Evolutionary conservation across 2,113 vertebrate genomes (phyloP).

Genomic region (Trinectes maculatus): DNA sequence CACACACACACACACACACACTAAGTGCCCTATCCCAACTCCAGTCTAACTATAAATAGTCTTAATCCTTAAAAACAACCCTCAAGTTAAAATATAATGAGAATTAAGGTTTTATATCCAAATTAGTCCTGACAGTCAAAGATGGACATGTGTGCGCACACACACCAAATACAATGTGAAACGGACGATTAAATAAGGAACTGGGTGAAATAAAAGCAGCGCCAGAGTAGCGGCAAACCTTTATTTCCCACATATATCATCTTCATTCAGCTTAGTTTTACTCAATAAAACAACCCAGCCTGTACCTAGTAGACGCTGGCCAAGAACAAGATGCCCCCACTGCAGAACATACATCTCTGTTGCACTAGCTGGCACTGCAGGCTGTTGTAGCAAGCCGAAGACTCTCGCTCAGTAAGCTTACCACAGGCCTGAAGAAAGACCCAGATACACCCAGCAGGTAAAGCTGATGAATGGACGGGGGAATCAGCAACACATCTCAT

Average conservation of each 20-base stretch:
- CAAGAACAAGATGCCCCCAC: slow-evolving; percentile 18
- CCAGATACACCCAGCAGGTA: slow-evolving; percentile 35
- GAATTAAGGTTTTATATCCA: no score
- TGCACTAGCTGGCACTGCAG: slow-evolving; percentile 4
- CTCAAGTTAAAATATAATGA: no score
- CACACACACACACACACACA: neutral
- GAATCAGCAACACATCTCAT: slow-evolving; percentile 42
- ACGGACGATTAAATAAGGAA: neutral
- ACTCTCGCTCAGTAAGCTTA: slow-evolving; percentile 21
- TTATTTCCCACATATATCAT: neutral
- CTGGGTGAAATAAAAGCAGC: neutral
- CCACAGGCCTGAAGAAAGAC: slow-evolving; percentile 24
- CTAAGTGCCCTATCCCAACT: no score
- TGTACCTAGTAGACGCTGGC: slow-evolving; percentile 8
- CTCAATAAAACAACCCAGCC: neutral
- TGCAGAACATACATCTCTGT: slow-evolving; percentile 2
- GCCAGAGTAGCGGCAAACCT: neutral
- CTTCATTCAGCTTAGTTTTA: neutral
- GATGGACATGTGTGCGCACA: no score
- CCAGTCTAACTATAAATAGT: no score
- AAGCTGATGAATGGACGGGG: slow-evolving; percentile 43
- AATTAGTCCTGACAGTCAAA: no score
- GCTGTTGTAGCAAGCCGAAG: no score
- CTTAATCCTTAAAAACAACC: no score
- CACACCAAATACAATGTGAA: no score